These are phyloP conservation scores for Aradus depressus DNA, from an alignment of 2,888 invertebrate species.

Conservation along the genomic window DNA sequence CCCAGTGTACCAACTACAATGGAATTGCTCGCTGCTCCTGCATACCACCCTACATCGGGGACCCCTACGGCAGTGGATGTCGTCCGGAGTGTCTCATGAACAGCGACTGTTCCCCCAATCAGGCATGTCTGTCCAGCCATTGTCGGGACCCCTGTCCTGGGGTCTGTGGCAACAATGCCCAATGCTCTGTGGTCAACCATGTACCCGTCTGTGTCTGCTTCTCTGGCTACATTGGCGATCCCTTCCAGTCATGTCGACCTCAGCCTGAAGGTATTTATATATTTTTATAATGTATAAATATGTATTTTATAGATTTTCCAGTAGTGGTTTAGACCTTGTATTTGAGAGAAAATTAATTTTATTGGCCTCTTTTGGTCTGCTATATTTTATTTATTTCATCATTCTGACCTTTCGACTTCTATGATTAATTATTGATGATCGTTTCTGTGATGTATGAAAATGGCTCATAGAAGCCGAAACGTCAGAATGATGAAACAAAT, in stretches of 20 bases:
- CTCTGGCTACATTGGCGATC: slow-evolving; percentile 67
- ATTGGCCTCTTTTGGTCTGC: too few species aligned
- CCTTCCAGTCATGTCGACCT: slow-evolving; percentile 63
- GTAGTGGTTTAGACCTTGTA: too few species aligned
- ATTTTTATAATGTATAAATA: neutral
- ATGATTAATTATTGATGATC: neutral
- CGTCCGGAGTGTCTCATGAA: slow-evolving; percentile 74
- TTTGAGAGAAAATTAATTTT: too few species aligned
- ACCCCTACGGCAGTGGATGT: slow-evolving; percentile 75
- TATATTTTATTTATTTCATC: too few species aligned
- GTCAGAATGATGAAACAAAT: too few species aligned
- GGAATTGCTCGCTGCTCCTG: slow-evolving; percentile 66
- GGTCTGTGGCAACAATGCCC: slow-evolving; percentile 69
- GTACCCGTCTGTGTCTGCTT: slow-evolving; percentile 70
- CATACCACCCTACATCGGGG: slow-evolving; percentile 76
- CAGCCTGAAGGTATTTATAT: slow-evolving; percentile 46
- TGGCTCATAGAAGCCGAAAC: too few species aligned
- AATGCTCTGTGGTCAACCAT: slow-evolving; percentile 71
- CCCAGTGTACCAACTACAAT: slow-evolving; percentile 59
- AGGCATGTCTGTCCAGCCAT: slow-evolving; percentile 71
- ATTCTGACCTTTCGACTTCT: too few species aligned
- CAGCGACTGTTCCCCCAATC: slow-evolving; percentile 63
- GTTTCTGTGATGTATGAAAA: too few species aligned
- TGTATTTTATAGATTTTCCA: too few species aligned
- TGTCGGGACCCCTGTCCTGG: slow-evolving; percentile 79